Base-by-base conservation (phyloP, 2,888 invertebrate genomes). In the Drosophila percnosoma region DNA sequence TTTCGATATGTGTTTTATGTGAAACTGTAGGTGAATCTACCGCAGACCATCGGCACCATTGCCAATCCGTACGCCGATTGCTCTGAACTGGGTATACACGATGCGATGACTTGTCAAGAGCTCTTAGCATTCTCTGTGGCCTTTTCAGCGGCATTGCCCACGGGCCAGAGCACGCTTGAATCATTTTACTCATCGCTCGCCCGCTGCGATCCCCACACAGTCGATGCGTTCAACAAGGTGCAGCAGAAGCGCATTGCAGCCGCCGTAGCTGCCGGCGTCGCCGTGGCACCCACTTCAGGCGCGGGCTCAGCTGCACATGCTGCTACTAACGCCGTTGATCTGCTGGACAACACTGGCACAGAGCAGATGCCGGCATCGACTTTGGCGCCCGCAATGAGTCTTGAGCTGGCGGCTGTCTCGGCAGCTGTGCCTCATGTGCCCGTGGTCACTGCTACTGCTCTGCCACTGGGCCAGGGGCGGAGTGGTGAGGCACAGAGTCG, bases 41-140 rank as follows among this genome's bases (percentile, higher is more conserved):
- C 93, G 53, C 94, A 94, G 83, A 93, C 94, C 72, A 92, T 94
- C 78, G 93, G 93, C 53, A 93, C 93, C 75, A 88, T 92, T 42
- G 90, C 92, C 52, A 93, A 92, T 73, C 91, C 92, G 1, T 93
- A 92, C 69, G 90, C 92, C 33, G 94, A 95, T 75, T 94, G 94
- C 90, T 94, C 94, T 27, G 95, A 95, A 74, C 87, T 95, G 71
- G 94, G 92, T 81, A 90, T 93, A 80, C 93, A 93, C 80, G 93
- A 93, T 73, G 92, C 93, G 58, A 93, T 93, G 93, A 93, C 93
- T 31, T 98, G 98, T 92, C 98, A 98, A 93, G 98, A 98, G 93
- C 94, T 98, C 34, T 94, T 98, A 69, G 98, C 98, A n/a, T 94
- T 98, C 62, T 97, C 97, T 57, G 98, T 98, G 13, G 98, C 98